Evolutionary conservation across 64 coral and sea anemone genomes (phyloP).

Genomic region (Hydrozoanthus tunicans): DNA sequence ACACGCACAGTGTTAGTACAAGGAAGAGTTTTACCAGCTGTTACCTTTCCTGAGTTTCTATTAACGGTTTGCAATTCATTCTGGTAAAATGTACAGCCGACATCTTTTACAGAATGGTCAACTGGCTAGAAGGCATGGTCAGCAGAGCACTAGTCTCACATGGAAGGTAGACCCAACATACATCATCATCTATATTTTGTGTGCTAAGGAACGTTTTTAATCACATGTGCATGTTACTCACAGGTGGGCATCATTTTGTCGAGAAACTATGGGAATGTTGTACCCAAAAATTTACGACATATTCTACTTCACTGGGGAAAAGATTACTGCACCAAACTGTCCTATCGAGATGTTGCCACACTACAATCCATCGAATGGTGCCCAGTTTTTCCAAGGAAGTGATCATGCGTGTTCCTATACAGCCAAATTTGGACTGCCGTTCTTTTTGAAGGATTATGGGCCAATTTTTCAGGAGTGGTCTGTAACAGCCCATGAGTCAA

Average conservation of each 20-base stretch:
- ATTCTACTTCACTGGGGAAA: slow-evolving; percentile 84
- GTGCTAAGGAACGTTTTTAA: no score
- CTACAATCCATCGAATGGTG: slow-evolving; percentile 96
- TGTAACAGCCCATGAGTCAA: slow-evolving; percentile 89
- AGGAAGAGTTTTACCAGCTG: no score
- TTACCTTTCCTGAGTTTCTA: no score
- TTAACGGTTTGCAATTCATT: no score
- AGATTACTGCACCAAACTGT: slow-evolving; percentile 93
- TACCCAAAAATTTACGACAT: slow-evolving; percentile 84
- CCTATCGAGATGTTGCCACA: slow-evolving; percentile 92
- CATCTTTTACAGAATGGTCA: no score
- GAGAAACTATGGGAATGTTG: slow-evolving; percentile 85
- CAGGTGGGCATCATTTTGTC: slow-evolving; percentile 74
- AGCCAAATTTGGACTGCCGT: slow-evolving; percentile 85
- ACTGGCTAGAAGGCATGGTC: no score
- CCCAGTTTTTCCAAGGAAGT: slow-evolving; percentile 70
- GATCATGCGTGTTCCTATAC: slow-evolving; percentile 49
- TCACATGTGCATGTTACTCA: not conserved
- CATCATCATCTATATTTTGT: no score
- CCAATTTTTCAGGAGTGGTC: slow-evolving; percentile 98
- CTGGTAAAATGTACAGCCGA: no score
- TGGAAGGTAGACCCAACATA: no score
- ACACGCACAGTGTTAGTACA: no score
- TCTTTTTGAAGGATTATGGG: slow-evolving; percentile 94
- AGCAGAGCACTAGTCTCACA: no score